Base-by-base conservation (phyloP, 2,113 vertebrate genomes). In the Psettodes erumei region DNA sequence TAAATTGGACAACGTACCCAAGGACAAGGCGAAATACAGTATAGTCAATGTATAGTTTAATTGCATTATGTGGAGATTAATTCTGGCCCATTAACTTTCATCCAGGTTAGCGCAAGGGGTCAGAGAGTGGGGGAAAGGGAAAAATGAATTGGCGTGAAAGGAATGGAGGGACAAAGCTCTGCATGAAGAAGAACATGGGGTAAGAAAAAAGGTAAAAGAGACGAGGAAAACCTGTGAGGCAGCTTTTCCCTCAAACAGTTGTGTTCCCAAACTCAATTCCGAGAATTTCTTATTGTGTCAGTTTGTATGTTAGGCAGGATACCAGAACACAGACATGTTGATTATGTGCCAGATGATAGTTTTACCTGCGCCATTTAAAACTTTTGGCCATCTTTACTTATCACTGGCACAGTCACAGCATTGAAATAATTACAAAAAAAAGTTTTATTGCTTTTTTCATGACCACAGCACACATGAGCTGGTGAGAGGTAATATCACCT, bases 21-120 rank as follows among this genome's bases (percentile, higher is more conserved):
- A 92, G 89, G 88, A 92, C 91, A 84, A 60, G 45, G 73, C 56
- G 55, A 86, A 90, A 90, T 88, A 89, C 79, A 89, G 86, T 91
- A 89, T 81, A 90, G 86, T 91, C 88, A 92, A 93, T 90, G 90
- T 92, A 90, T 92, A 92, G 90, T 92, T 92, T 93, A 94, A 93
- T 93, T 93, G 90, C 90, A 89, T 92, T 93, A 93, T 85, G 86
- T 89, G 88, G 88, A 91, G 86, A 94, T 94, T 90, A 88, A 94
- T 93, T 94, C 90, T 91, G 91, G 79, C 78, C 87, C 93, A 93
- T 93, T 94, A 92, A 93, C 89, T 93, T 90, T 92, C 87, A 91
- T 84, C 82, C 91, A 90, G 88, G 92, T 93, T 93, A 89, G 85
- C 28, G 63, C 81, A 84, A 82, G 63, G 86, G 87, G 87, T 91